These are phyloP conservation scores for Agrochola litura DNA, from an alignment of 2,888 invertebrate species.

Conservation along the genomic window DNA sequence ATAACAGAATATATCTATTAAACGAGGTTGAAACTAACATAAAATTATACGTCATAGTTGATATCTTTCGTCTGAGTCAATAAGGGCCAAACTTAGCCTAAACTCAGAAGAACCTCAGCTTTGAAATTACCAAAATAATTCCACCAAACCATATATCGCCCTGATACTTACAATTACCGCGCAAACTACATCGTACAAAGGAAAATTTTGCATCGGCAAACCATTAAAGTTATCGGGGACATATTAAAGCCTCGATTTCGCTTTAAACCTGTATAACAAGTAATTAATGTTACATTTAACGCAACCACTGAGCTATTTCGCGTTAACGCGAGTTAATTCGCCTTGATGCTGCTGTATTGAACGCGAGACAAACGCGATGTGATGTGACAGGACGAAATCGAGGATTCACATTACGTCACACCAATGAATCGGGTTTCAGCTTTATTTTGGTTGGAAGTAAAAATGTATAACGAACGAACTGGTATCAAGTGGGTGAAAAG, in stretches of 20 bases:
- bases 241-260: slow-evolving; percentile 58
- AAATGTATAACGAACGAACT: not conserved
- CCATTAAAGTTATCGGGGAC: slow-evolving; percentile 62
- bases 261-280: slow-evolving; percentile 60
- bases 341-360: slow-evolving; percentile 30
- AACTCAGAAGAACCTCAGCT: not conserved
- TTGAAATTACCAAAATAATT: slow-evolving; percentile 8
- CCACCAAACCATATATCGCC: not conserved
- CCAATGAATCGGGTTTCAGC: slow-evolving; percentile 15
- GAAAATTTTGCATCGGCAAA: slow-evolving; percentile 50
- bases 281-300: slow-evolving; percentile 68
- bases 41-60: not conserved
- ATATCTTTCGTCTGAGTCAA: not conserved
- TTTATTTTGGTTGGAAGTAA: slow-evolving; percentile 27
- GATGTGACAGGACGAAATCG: slow-evolving; percentile 49
- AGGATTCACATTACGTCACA: slow-evolving; percentile 31
- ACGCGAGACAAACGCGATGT: slow-evolving; percentile 46
- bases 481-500: not conserved
- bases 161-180: slow-evolving; percentile 27
- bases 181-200: slow-evolving; percentile 44
- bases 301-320: slow-evolving; percentile 58
- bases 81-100: not conserved
- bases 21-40: not conserved
- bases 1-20: not conserved
- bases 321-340: slow-evolving; percentile 65